Evolutionary conservation across 37 sponge, comb jelly and placozoan genomes (phyloP).

Genomic region (Theonella swinhoei): DNA sequence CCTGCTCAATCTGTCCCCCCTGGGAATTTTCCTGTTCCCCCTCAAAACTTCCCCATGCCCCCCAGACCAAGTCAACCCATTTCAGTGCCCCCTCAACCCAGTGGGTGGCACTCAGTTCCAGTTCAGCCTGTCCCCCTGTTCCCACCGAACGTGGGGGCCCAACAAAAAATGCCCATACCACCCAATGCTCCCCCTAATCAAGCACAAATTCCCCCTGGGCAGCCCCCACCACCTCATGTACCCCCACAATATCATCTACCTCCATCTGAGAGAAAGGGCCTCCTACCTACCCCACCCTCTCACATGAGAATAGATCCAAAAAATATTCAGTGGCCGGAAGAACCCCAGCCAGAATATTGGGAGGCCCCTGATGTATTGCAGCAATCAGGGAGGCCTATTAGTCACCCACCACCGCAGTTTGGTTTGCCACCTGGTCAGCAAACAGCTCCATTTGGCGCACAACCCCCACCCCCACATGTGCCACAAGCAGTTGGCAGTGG

Average conservation of each 20-base stretch:
- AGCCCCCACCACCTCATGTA: background rate
- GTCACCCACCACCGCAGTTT: background rate
- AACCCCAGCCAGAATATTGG: constrained; percentile 37
- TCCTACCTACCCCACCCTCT: constrained; percentile 54
- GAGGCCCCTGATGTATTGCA: constrained; percentile 18
- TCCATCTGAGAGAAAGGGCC: constrained; percentile 5
- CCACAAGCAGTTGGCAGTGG: background rate
- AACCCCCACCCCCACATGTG: background rate
- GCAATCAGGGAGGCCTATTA: background rate
- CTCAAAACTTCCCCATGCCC: background rate
- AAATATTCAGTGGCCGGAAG: constrained; percentile 19
- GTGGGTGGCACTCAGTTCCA: background rate
- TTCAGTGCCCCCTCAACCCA: background rate
- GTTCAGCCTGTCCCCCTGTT: background rate
- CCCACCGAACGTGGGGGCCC: background rate
- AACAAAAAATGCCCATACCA: too few relatives aligned
- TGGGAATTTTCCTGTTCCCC: background rate
- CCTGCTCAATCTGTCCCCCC: background rate
- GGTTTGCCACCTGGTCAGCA: background rate
- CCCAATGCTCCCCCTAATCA: background rate
- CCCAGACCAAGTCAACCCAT: background rate
- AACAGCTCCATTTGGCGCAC: background rate
- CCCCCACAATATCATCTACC: background rate
- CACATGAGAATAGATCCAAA: constrained; percentile 13
- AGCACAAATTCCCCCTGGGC: background rate